A percentile compares a stretch with the other conserved stretches of the same genome.
These are phyloP conservation scores for Merluccius polli DNA, from an alignment of 2,797 vertebrate species.

Conservation along the genomic window DNA sequence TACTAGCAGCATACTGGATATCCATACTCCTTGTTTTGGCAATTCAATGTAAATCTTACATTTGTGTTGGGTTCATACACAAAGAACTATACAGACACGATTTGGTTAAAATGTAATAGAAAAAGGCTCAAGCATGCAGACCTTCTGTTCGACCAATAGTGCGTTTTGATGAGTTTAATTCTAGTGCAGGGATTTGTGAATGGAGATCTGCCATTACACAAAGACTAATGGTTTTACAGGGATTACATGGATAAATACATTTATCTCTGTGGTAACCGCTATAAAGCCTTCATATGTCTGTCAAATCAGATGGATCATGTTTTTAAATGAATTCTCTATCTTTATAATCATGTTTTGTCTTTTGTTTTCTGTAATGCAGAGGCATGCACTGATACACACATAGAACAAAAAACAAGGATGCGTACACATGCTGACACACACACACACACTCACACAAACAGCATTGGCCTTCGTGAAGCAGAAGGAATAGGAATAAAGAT, in stretches of 20 bases:
- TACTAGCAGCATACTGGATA: background rate
- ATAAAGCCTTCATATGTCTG: background rate
- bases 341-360: background rate
- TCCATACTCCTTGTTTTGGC: too few species aligned
- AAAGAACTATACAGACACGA: too few species aligned
- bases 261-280: background rate
- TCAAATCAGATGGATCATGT: background rate
- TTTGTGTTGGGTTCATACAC: background rate
- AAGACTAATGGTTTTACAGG: background rate
- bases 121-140: too few species aligned
- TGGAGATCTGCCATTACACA: background rate
- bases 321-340: background rate
- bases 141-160: background rate
- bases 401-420: background rate
- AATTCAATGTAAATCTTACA: background rate
- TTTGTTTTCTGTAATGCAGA: background rate
- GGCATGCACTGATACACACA: background rate
- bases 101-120: background rate
- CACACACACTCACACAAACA: conserved; percentile 21
- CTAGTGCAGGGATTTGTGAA: background rate
- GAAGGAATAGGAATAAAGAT: conserved; percentile 53
- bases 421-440: conserved; percentile 2
- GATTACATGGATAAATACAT: background rate
- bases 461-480: conserved; percentile 42
- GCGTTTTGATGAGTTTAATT: background rate